Evolutionary conservation across 2,888 invertebrate genomes (phyloP).

Genomic region (Euspilapteryx auroguttella): DNA sequence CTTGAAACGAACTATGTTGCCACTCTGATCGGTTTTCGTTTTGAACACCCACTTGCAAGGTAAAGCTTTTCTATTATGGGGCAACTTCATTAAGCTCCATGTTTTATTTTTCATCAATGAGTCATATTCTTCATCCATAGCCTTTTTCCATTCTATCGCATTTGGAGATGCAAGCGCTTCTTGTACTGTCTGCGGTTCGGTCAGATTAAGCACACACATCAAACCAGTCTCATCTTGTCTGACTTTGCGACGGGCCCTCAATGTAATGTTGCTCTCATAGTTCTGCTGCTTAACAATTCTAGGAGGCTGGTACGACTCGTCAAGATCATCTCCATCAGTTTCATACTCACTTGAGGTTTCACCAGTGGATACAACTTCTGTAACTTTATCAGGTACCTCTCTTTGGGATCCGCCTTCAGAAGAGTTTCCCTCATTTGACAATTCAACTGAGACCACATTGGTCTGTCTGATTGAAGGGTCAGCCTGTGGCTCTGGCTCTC

Average conservation of each 20-base stretch:
- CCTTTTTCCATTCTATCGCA: constrained; percentile 8
- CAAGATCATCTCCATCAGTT: not conserved
- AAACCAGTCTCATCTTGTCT: not conserved
- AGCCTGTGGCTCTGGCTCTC: not conserved
- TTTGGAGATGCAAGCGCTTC: constrained; percentile 8
- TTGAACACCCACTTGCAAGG: constrained; percentile 8
- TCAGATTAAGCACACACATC: not conserved
- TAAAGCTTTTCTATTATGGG: constrained; percentile 4
- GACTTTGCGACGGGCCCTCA: not conserved
- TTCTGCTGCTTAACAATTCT: not conserved
- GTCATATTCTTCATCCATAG: too few species aligned
- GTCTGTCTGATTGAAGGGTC: too few species aligned
- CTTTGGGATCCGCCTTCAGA: too few species aligned
- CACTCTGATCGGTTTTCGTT: constrained; percentile 8
- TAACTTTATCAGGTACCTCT: too few species aligned
- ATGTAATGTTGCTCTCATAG: not conserved
- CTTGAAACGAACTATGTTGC: constrained; percentile 5
- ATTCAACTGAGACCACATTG: too few species aligned
- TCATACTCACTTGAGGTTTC: constrained; percentile 1
- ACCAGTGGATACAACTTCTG: too few species aligned
- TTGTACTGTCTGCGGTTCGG: constrained; percentile 8
- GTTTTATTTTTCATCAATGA: constrained; percentile 9
- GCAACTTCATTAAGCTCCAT: constrained; percentile 7
- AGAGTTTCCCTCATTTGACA: too few species aligned
- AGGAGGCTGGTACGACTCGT: not conserved